Conservation (phyloP, 2,797 vertebrate species). For the Sciurus vulgaris region DNA sequence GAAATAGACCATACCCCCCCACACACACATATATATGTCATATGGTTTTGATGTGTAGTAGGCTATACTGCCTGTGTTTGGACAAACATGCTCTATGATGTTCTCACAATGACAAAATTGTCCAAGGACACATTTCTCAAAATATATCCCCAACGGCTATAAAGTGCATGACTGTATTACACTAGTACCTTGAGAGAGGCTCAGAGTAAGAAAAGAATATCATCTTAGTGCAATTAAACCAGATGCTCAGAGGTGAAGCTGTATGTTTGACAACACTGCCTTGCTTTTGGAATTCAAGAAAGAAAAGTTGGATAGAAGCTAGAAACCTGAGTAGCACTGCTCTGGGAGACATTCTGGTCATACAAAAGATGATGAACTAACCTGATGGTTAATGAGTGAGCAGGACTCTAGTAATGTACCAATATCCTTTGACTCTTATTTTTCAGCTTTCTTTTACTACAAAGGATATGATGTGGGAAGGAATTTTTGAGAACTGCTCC, state of each 20-base stretch:
- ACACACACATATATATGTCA: neutral
- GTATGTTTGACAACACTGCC: neutral
- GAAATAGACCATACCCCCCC: neutral
- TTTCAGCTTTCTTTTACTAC: neutral
- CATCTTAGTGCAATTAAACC: neutral
- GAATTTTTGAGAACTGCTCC: slow-evolving; percentile 39
- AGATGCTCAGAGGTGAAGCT: neutral
- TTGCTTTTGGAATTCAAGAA: neutral
- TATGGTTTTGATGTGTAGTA: neutral
- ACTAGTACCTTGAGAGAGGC: neutral
- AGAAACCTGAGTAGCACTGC: neutral
- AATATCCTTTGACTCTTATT: neutral
- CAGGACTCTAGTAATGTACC: neutral
- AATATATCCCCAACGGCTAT: neutral
- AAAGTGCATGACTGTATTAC: neutral
- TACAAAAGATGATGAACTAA: neutral
- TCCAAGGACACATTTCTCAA: neutral
- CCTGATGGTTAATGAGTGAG: neutral
- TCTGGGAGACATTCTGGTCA: neutral
- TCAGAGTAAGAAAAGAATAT: slow-evolving; percentile 16
- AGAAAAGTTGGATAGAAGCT: neutral
- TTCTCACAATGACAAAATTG: neutral
- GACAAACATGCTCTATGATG: neutral
- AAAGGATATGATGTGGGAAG: neutral
- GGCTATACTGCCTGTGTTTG: neutral